Evolutionary conservation across 2,113 vertebrate genomes (phyloP).

Genomic region (Scalopus aquaticus): DNA sequence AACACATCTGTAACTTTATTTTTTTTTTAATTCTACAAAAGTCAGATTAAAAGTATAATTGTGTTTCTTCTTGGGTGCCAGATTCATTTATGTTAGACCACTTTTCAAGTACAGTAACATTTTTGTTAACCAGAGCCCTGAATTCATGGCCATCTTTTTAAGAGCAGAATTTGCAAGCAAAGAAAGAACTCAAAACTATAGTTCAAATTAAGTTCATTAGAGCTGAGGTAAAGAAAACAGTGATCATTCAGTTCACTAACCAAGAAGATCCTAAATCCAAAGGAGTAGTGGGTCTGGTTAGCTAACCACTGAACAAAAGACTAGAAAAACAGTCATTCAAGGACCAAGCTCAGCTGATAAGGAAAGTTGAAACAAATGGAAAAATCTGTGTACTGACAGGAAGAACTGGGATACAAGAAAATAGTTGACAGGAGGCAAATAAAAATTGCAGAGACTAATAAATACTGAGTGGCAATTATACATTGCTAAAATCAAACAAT

Average conservation of each 20-base stretch:
- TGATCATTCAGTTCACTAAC: constrained; percentile 39
- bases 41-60: constrained; percentile 42
- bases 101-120: constrained; percentile 57
- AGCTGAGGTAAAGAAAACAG: constrained; percentile 58
- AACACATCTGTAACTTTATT: constrained; percentile 27
- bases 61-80: not conserved
- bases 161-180: constrained; percentile 17
- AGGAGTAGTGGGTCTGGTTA: not conserved
- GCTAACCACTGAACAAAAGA: constrained; percentile 22
- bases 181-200: not conserved
- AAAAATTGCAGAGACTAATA: not conserved
- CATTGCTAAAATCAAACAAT: not conserved
- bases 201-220: constrained; percentile 68
- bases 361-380: constrained; percentile 10
- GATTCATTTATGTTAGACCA: not conserved
- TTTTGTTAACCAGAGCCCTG: constrained; percentile 34
- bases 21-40: constrained; percentile 51
- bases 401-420: not conserved
- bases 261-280: constrained; percentile 5
- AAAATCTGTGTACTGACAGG: not conserved
- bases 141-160: not conserved
- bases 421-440: not conserved
- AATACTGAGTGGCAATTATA: not conserved
- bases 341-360: not conserved
- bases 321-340: constrained; percentile 10